Evolutionary conservation across 2,797 vertebrate genomes (phyloP), one percentile per base, ranked within the genome.

Genomic region (Pachyuromys duprasi): DNA sequence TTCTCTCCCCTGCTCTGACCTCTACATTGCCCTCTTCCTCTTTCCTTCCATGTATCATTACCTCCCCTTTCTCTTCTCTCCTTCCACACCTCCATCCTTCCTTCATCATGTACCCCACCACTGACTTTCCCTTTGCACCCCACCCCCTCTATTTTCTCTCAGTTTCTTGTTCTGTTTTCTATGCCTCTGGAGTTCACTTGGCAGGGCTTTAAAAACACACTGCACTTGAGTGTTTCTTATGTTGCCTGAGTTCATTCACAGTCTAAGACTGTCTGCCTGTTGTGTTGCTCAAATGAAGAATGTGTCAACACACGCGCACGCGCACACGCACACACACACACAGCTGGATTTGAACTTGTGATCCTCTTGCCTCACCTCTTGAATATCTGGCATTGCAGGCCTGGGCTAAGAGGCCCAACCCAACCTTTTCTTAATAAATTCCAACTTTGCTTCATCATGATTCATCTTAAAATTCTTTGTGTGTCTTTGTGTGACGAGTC

Each of bases 371-470:
- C 28, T 89, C 20, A 63, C 17, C 28, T n/a, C 17, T 7, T n/a
- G 39, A 63, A 22, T 33, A 45, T 20, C 74, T 76, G 72, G 3
- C 31, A 42, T 76, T 76, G n/a, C 12, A 89, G 28, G 28, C 57
- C 28, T n/a, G 55, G 36, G 12, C 28, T 45, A 45, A 55, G 11
- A 45, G 55, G 9, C 13, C 28, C 5, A 74, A 39, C 15, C 39
- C 26, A 88, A 75, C 15, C 14, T 89, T 87, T 62, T 76, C 39
- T 62, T 33, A 89, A 75, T 45, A 75, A 75, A 63, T 74, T 88
- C 70, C 70, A 89, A 17, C 39, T 63, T 75, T 76, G 31, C 12
- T 76, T 75, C 57, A 89, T 63, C 9, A 24, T 26, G 72, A 63
- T 74, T 76, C 39, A n/a, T 76, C 31, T 28, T 63, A 55, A 63